Percentiles rank a stretch among this genome's conserved stretches.
Evolutionary conservation across 1,140 invertebrate species (phyloP).

Genomic region (Aphaenogaster floridana): DNA sequence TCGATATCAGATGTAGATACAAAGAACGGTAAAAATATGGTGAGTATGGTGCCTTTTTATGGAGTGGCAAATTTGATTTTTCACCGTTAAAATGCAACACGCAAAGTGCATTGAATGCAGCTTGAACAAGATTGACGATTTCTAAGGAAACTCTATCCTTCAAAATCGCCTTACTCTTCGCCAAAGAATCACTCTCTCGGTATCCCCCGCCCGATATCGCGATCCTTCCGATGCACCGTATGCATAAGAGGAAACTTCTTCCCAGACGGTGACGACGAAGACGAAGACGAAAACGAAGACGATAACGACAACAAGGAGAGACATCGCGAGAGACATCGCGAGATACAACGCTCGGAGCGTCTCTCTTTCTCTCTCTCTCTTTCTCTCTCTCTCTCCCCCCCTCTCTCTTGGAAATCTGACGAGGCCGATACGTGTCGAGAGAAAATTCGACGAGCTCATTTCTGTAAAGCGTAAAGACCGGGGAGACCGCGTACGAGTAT

Average conservation of each 20-base stretch:
- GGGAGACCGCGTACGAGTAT: neutral
- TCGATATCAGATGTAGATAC: neutral
- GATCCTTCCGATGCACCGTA: neutral
- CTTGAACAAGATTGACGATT: slow-evolving; percentile 56
- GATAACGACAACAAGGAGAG: neutral
- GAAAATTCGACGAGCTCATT: slow-evolving; percentile 24
- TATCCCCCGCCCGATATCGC: neutral
- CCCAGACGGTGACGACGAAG: slow-evolving; percentile 32
- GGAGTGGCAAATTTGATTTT: slow-evolving; percentile 15
- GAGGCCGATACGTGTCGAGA: neutral
- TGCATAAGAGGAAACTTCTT: slow-evolving; percentile 42
- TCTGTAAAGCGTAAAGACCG: neutral
- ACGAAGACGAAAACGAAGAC: slow-evolving; percentile 17
- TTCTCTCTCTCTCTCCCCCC: too few species aligned
- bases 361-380: neutral
- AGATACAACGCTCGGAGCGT: neutral
- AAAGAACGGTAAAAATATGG: neutral
- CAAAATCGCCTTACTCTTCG: slow-evolving; percentile 54
- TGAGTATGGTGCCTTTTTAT: neutral
- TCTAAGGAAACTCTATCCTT: slow-evolving; percentile 42
- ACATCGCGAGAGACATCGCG: neutral
- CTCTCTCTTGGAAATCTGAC: neutral
- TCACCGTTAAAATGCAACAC: slow-evolving; percentile 30
- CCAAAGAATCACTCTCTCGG: slow-evolving; percentile 24
- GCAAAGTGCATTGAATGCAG: slow-evolving; percentile 49